Percentiles rank a stretch among this genome's conserved stretches.
phyloP scores from a whole-genome alignment of 2,113 vertebrate genomes.

The Hassar affinis region DNA sequence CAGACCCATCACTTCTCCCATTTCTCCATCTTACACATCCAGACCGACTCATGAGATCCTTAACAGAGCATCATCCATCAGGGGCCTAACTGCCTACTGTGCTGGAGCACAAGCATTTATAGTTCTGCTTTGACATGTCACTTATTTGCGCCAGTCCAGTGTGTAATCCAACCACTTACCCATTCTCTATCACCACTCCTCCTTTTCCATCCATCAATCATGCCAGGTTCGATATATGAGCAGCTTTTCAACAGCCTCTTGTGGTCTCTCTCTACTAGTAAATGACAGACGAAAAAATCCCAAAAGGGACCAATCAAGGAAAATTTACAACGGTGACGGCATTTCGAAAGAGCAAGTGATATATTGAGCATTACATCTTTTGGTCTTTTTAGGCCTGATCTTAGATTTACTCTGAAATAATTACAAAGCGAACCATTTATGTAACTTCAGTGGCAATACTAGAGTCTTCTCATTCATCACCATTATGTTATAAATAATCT shows the following conservation, averaged over 20 bases:
- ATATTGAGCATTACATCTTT: conserved; percentile 37
- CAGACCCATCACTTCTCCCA: conserved; percentile 24
- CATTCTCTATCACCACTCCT: conserved; percentile 59
- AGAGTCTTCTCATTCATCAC: too few species aligned
- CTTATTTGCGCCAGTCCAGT: conserved; percentile 47
- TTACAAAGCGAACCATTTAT: conserved; percentile 20
- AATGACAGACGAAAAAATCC: conserved; percentile 63
- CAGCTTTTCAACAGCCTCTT: conserved; percentile 26
- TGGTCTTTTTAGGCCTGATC: conserved; percentile 29
- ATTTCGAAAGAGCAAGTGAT: conserved; percentile 49
- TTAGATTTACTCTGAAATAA: conserved; percentile 27
- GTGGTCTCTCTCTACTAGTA: not conserved
- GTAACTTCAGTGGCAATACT: too few species aligned
- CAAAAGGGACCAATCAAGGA: conserved; percentile 56
- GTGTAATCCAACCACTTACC: conserved; percentile 41
- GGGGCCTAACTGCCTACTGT: conserved; percentile 60
- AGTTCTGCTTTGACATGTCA: conserved; percentile 71
- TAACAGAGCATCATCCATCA: conserved; percentile 68
- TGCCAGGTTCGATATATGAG: conserved; percentile 61
- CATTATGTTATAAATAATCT: too few species aligned
- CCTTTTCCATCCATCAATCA: conserved; percentile 67
- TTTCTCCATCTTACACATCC: conserved; percentile 48
- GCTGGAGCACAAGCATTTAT: conserved; percentile 67
- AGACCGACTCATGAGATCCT: conserved; percentile 52
- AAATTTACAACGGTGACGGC: conserved; percentile 45